phyloP scores from a whole-genome alignment of 1,140 invertebrate genomes.

The Zaprionus gabonicus region DNA sequence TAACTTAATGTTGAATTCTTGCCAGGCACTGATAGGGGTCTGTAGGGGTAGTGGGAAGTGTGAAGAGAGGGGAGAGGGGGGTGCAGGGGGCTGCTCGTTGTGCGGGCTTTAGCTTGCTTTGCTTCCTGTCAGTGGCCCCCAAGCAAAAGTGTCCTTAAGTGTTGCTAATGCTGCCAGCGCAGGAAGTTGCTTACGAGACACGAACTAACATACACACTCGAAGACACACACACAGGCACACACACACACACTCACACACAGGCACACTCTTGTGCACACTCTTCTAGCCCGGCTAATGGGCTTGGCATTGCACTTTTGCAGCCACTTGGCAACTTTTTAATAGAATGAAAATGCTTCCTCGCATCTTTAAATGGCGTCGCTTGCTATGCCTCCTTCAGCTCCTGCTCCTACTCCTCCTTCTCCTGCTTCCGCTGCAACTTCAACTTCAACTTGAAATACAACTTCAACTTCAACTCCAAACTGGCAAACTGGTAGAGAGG shows the following conservation, averaged over 20 bases:
- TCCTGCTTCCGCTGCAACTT: slow-evolving; percentile 37
- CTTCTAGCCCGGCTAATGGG: slow-evolving; percentile 46
- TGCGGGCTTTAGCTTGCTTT: slow-evolving; percentile 64
- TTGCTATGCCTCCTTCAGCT: neutral
- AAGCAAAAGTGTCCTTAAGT: slow-evolving; percentile 79
- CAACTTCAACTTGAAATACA: slow-evolving; percentile 36
- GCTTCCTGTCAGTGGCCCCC: slow-evolving; percentile 58
- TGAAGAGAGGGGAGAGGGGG: neutral
- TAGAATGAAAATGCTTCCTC: slow-evolving; percentile 75
- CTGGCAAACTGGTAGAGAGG: slow-evolving; percentile 3
- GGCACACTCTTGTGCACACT: neutral
- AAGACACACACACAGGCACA: slow-evolving; percentile 34
- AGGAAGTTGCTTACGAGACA: slow-evolving; percentile 78
- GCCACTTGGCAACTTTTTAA: slow-evolving; percentile 77
- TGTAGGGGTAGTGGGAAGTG: neutral
- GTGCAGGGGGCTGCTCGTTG: neutral
- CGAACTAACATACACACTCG: slow-evolving; percentile 21
- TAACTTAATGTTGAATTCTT: slow-evolving; percentile 73
- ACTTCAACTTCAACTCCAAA: slow-evolving; percentile 15
- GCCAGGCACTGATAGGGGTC: slow-evolving; percentile 9
- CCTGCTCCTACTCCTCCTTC: too few relatives aligned
- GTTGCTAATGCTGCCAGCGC: slow-evolving; percentile 69
- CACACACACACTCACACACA: slow-evolving; percentile 27
- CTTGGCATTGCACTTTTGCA: slow-evolving; percentile 70
- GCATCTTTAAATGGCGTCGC: slow-evolving; percentile 42